Base-by-base conservation (phyloP, 2,113 vertebrate genomes). In the Bubo scandiacus region DNA sequence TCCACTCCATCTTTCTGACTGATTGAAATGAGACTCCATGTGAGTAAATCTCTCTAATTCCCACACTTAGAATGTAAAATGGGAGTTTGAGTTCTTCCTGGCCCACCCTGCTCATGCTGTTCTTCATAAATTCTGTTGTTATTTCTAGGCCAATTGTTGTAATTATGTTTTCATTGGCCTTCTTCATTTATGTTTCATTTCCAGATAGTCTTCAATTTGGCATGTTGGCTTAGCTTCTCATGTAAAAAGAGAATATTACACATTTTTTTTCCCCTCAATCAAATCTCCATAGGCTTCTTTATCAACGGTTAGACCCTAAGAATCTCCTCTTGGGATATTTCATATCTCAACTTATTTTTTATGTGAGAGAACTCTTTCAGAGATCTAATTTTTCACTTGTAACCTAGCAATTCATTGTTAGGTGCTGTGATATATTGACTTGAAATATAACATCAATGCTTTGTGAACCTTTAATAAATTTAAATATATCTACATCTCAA, bases 111-210 rank as follows among this genome's bases (percentile, higher is more conserved):
- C 43, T 93, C 74, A 94, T 84, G 65, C 86, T 97, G 93, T 96
- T 98, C 91, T 96, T 98, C 96, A 97, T 96, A 97, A 98, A 97
- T 96, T 80, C n/a, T 96, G 88, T 94, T 97, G 92, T 97, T 97
- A 94, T 97, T 98, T 96, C 96, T 96, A 97, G 94, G 87, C 75
- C 95, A 97, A 94, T 97, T 97, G 96, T 97, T 96, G 86, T 97
- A 98, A 98, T 98, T 98, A 84, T 98, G 92, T 98, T 98, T 98
- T 96, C 78, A 72, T 98, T 98, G 98, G 98, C 97, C 51, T 92
- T 85, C 81, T 94, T 97, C 65, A 94, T 97, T 96, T 97, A 78
- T 91, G 86, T 97, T 98, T 98, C 42, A 42, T 96, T 93, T 97
- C 96, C 96, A 97, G 85, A 98, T 95, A 97, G 94, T 96, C 81